Conservation (phyloP, 2,888 invertebrate genomes). For the Chamaedrilus cognettii region DNA sequence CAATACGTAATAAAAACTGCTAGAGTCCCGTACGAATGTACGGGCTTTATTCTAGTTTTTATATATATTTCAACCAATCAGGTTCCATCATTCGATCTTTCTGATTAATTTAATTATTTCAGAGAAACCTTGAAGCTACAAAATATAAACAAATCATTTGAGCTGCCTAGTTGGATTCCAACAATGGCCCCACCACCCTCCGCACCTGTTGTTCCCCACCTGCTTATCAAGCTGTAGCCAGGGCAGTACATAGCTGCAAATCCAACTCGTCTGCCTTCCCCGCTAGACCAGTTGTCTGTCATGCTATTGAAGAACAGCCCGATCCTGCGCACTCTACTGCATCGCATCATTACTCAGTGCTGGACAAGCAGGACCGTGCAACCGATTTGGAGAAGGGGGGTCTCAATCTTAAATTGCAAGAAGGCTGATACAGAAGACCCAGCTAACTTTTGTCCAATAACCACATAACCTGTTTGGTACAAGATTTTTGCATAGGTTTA, state of each 20-base stretch:
- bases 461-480: neutral
- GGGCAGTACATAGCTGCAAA: neutral
- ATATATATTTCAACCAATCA: too few species aligned
- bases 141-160: too few species aligned
- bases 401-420: neutral
- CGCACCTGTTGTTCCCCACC: too few species aligned
- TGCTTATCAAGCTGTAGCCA: neutral
- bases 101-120: too few species aligned
- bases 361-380: neutral
- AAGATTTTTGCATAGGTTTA: too few species aligned
- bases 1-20: too few species aligned
- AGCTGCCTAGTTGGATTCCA: too few species aligned
- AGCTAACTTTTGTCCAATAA: neutral
- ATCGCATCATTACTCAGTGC: neutral
- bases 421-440: neutral
- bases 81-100: too few species aligned
- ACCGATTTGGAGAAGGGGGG: neutral
- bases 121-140: too few species aligned
- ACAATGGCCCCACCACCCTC: too few species aligned
- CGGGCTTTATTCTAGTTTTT: too few species aligned
- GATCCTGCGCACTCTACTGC: neutral
- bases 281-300: neutral
- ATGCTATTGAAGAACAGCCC: neutral
- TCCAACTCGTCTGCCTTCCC: neutral
- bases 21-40: too few species aligned